Evolutionary conservation across 2,797 vertebrate genomes (phyloP), one percentile per base, ranked within the genome.

Genomic region (Microhierax caerulescens): DNA sequence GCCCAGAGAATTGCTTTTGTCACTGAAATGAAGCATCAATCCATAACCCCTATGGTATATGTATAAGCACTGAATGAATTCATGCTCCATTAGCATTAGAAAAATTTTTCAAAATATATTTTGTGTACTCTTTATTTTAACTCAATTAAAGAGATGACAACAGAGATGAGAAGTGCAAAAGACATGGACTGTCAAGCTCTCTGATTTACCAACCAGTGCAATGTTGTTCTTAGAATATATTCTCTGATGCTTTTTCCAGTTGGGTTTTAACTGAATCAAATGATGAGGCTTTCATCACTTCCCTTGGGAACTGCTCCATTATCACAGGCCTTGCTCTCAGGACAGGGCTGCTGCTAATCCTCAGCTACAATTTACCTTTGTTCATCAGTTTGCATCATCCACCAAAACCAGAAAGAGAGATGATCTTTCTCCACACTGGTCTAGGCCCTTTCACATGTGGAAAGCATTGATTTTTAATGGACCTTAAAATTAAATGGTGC

Each of bases 1-100:
- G 87, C 81, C 92, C 45, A 67, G 91, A 96, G 93, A 83, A 93
- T 85, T 90, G 59, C 79, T 72, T 94, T 87, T 90, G 86, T 95
- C 80, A 61, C 68, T 85, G 88, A 37, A 64, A 82, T 47, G 77
- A 87, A 90, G 91, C 85, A 63, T 74, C 87, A 82, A 15, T 96
- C 74, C 60, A 39, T 74, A 96, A 74, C 78, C 79, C 54, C 78
- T 64, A 2, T 43, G 92, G 70, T 70, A 88, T 19, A 14, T 27
- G 47, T 25, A 63, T 32, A 75, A 80, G 73, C 39, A 88, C 82
- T 45, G 63, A 81, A 91, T 77, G 54, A 79, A 86, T 94, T 93
- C n/a, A 36, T 69, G 61, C 79, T 63, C 56, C 76, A 67, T 93
- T 87, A 95, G 63, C 77, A 77, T 50, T 64, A 91, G 88, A 91